Evolutionary conservation across 2,888 invertebrate species (phyloP), one percentile per base, ranked within the genome.

Genomic region (Leuctra nigra): DNA sequence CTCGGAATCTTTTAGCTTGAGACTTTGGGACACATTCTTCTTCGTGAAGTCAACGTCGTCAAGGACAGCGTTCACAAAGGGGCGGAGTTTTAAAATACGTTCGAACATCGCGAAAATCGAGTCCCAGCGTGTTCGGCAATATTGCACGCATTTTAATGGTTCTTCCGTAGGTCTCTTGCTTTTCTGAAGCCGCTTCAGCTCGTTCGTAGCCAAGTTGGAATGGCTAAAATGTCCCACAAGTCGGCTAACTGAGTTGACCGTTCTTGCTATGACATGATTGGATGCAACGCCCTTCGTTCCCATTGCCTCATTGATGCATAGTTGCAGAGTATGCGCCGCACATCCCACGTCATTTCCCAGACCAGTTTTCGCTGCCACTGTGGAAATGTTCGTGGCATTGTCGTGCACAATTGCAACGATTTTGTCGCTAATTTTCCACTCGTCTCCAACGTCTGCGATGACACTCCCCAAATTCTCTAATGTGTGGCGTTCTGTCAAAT

Each of bases 371-470:
- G 57, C 54, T 9, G 59, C 24, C 18, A 50, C 47, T 7, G 6
- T 7, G 4, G 11, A 14, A 7, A 61, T 57, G 14, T 61, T 58
- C 4, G 50, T 18, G 18, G 61, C 61, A 52, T 60, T 61, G 22
- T 61, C 59, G 36, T 61, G 59, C 2, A 58, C 53, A 44, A 61
- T 35, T 9, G 59, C 59, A 4, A 56, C 35, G 6, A 60, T 47
- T 46, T 61, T 60, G 11, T 53, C 38, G n/a, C 6, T 25, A 9
- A 61, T 9, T 25, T 60, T 39, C 59, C 56, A 61, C 2, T 59
- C 55, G 11, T 35, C 46, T 13, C 52, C 4, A 6, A 53, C 48
- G 20, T 52, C 36, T 11, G 14, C 13, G n/a, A 61, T 38, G 4
- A 54, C 52, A 11, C 36, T 44, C 23, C 44, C 25, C 13, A 48